Evolutionary conservation across 2,797 vertebrate genomes (phyloP).

Genomic region (Gymnocypris eckloni): DNA sequence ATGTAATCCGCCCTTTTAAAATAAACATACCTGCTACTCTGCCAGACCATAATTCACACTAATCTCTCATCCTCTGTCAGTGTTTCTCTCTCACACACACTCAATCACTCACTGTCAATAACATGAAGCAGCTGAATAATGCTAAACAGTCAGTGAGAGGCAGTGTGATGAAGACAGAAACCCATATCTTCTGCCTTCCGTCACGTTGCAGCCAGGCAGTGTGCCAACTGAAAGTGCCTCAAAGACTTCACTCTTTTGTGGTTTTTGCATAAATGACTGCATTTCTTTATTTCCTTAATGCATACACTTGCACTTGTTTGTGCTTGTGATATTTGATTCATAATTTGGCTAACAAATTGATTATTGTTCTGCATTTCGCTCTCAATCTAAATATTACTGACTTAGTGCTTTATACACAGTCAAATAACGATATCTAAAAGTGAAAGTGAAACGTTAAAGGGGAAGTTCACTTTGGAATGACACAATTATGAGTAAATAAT

Average conservation of each 20-base stretch:
- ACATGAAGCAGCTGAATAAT: constrained; percentile 27
- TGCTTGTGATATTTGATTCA: constrained; percentile 3
- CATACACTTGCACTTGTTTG: constrained; percentile 7
- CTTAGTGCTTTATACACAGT: constrained; percentile 11
- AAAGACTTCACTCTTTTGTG: not conserved
- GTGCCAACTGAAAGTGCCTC: constrained; percentile 31
- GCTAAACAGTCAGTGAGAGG: not conserved
- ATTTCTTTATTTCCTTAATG: constrained; percentile 1
- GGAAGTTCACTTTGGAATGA: not conserved
- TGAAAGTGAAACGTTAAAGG: not conserved
- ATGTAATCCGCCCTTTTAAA: constrained; percentile 52
- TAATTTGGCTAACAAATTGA: constrained; percentile 1
- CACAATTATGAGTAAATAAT: not conserved
- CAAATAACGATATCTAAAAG: not conserved
- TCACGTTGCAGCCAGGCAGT: not conserved
- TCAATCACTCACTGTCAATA: constrained; percentile 34
- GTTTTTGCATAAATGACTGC: constrained; percentile 29
- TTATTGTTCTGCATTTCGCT: not conserved
- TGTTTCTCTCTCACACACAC: constrained; percentile 4
- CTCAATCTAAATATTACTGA: not conserved
- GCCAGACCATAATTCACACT: constrained; percentile 53
- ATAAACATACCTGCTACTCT: constrained; percentile 58
- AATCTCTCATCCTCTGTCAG: constrained; percentile 22
- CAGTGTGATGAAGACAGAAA: constrained; percentile 21
- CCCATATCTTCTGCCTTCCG: not conserved